Conservation (phyloP, 2,113 vertebrate genomes). For the Rhagologus leucostigma region DNA sequence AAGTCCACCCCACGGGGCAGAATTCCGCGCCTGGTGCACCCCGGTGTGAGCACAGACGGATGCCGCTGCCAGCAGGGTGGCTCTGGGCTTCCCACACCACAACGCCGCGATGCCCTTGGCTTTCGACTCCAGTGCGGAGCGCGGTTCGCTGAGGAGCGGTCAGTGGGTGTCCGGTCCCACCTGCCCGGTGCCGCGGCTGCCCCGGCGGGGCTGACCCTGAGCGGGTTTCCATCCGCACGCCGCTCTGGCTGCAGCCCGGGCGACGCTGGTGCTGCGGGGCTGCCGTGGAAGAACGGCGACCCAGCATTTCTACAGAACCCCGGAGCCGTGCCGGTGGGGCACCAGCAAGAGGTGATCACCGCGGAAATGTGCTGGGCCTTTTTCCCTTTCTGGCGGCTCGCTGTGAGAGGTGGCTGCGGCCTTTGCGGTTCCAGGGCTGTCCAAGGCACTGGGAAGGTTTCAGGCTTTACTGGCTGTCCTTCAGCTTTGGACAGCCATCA, state of each 20-base stretch:
- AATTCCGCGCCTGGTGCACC: too few species aligned
- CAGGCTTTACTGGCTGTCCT: background rate
- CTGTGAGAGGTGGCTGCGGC: background rate
- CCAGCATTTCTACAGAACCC: background rate
- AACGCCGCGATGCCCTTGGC: too few species aligned
- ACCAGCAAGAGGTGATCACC: background rate
- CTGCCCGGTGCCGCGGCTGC: too few species aligned
- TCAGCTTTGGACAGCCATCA: background rate
- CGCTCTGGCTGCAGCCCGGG: background rate
- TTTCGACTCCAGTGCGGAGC: too few species aligned
- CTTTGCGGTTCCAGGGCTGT: background rate
- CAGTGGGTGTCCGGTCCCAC: background rate
- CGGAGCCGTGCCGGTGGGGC: background rate
- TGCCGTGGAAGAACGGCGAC: background rate
- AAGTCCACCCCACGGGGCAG: background rate
- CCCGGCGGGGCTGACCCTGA: background rate
- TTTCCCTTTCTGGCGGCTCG: background rate
- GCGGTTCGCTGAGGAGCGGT: background rate
- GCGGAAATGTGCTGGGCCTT: background rate
- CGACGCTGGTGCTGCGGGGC: background rate
- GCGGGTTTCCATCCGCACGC: background rate
- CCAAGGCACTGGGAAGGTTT: background rate
- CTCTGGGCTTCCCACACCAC: background rate
- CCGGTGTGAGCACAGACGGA: background rate
- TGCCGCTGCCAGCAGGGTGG: rapidly evolving